Evolutionary conservation across 2,113 vertebrate species (phyloP), one percentile per base, ranked within the genome.

Genomic region (Platysteira castanea): DNA sequence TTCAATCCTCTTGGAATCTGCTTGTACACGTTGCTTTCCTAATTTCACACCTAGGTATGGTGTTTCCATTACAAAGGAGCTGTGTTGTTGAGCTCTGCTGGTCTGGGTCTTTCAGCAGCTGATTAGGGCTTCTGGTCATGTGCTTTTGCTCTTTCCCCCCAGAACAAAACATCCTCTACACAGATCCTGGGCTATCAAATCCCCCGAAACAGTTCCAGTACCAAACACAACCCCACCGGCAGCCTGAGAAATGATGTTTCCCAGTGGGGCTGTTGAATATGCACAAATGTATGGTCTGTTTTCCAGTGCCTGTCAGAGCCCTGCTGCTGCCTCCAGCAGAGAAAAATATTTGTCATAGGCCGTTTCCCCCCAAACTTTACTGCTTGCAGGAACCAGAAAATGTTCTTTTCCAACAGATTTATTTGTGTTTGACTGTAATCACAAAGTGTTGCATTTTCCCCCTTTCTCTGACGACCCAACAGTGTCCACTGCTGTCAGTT

Each of bases 261-360:
- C 94, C 95, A 75, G 52, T 86, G 80, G 95, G 80, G 80, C 86
- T 95, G 87, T 89, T 92, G 94, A 87, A 91, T 87, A 91, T 91
- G 89, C 87, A 96, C 95, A 94, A 77, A 92, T 10, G 64, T 95
- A 78, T 75, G 89, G 74, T 92, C 89, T 97, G 94, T 96, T 94
- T 96, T 94, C 94, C 91, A 75, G 3, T 87, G 91, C 84, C 91
- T 95, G 73, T 89, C 91, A 87, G 91, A 97, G 71, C 89, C 93
- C 89, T 52, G 95, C 96, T 95, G 94, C 89, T 95, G 89, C 93
- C 90, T 93, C 96, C 94, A 95, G 89, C 95, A 92, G 93, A 91
- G 96, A 86, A 31, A 94, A 95, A 70, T 91, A 87, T 92, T 94
- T 97, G 77, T 68, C 93, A 68, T 42, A 84, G 91, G 74, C 86